Conservation (phyloP, 2,888 invertebrate species). For the Amiota mariae region DNA sequence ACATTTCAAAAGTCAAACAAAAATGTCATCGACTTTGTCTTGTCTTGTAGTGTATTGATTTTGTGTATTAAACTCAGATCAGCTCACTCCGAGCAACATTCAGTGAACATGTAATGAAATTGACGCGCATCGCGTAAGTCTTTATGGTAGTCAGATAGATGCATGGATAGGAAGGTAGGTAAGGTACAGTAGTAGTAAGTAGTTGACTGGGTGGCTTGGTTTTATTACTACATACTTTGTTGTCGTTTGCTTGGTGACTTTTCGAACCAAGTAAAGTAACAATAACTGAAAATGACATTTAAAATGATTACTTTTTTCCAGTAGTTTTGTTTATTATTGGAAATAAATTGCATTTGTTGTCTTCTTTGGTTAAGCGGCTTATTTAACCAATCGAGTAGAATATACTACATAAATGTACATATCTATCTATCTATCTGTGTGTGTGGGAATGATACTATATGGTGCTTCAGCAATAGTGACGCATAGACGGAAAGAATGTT, state of each 20-base stretch:
- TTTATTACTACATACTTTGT: too few relatives aligned
- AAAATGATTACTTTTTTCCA: neutral
- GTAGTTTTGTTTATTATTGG: neutral
- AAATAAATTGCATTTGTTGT: constrained; percentile 1
- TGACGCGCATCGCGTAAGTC: too few relatives aligned
- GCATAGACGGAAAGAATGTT: too few relatives aligned
- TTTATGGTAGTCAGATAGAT: too few relatives aligned
- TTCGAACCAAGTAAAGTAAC: neutral
- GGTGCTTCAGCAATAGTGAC: too few relatives aligned
- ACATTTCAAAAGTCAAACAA: constrained; percentile 59
- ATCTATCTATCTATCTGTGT: too few relatives aligned
- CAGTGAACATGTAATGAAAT: neutral
- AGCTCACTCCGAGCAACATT: neutral
- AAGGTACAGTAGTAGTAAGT: neutral
- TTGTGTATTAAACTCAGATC: neutral
- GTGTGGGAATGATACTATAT: too few relatives aligned
- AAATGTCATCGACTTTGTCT: constrained; percentile 56
- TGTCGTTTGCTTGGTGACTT: too few relatives aligned
- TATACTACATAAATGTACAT: too few relatives aligned
- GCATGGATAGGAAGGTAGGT: neutral
- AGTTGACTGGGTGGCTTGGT: neutral
- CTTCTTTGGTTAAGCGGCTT: neutral
- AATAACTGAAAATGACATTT: constrained; percentile 25
- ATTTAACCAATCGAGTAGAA: neutral
- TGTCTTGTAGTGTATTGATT: neutral